Evolutionary conservation across 2,113 vertebrate species (phyloP).

Genomic region (Equus quagga): DNA sequence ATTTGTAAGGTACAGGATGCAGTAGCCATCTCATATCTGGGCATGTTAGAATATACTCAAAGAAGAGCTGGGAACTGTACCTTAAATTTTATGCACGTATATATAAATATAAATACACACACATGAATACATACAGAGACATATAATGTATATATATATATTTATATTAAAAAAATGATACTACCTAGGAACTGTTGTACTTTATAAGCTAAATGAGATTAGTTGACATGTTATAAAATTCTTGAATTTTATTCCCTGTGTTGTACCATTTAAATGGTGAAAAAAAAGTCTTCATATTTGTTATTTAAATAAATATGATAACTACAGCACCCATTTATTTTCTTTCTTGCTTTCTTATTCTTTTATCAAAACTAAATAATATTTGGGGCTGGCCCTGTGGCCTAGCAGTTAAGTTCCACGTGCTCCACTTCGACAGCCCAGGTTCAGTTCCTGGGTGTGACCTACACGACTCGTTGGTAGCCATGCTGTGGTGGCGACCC

Average conservation of each 20-base stretch:
- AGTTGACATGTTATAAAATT: not conserved
- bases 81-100: not conserved
- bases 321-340: not conserved
- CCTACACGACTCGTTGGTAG: no score
- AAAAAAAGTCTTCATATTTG: not conserved
- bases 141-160: not conserved
- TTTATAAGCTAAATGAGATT: conserved; percentile 7
- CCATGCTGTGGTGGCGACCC: no score
- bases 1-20: not conserved
- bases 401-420: no score
- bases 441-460: no score
- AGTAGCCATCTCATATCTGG: not conserved
- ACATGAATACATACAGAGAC: not conserved
- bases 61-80: not conserved
- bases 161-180: not conserved
- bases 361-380: conserved; percentile 3
- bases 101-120: not conserved
- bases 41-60: not conserved
- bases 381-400: not conserved
- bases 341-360: not conserved
- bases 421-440: no score
- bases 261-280: not conserved
- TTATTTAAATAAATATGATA: not conserved
- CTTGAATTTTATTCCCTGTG: not conserved
- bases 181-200: not conserved